Base-by-base conservation (phyloP, 1,140 invertebrate species). In the Acromyrmex charruanus region DNA sequence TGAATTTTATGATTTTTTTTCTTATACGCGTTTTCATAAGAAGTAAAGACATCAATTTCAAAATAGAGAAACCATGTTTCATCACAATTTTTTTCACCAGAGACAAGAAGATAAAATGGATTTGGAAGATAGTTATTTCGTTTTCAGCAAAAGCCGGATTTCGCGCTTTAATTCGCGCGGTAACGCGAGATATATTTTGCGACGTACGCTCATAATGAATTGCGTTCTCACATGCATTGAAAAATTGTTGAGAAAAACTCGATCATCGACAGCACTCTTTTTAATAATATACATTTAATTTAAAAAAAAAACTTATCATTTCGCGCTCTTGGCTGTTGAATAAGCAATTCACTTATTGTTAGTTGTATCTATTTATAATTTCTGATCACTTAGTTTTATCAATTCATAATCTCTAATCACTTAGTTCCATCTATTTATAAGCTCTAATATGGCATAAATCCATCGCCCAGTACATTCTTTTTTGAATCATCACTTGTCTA, bases 141-240 rank as follows among this genome's bases (percentile, higher is more conserved):
- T n/a, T n/a, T 14, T n/a, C 0, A 10, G 44, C 21, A 14, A 66
- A 63, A 35, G 18, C 51, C 58, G 72, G 16, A 53, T 49, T 31
- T 77, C 25, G 12, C 55, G 35, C 31, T 61, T 77, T 61, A 61
- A 39, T 16, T 61, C 35, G 14, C 49, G 18, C 28, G 6, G 12
- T 66, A 66, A 79, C 3, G 61, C 28, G 18, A 65, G 18, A 79
- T 35, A 31, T 69, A 81, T 55, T 66, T 79, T 49, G 25, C 39
- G 18, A 51, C 25, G 28, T n/a, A 7, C 44, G 12, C 18, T 9
- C 25, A 5, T 35, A 69, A 71, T 69, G 51, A 81, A 18, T 12
- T n/a, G 55, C 55, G 63, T 25, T 80, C 16, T 12, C 31, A 9
- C 55, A 28, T n/a, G 35, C 53, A n/a, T 71, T 25, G 53, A 49